These are phyloP conservation scores for Aplochiton taeniatus DNA, from an alignment of 2,797 vertebrate species.

Conservation along the genomic window DNA sequence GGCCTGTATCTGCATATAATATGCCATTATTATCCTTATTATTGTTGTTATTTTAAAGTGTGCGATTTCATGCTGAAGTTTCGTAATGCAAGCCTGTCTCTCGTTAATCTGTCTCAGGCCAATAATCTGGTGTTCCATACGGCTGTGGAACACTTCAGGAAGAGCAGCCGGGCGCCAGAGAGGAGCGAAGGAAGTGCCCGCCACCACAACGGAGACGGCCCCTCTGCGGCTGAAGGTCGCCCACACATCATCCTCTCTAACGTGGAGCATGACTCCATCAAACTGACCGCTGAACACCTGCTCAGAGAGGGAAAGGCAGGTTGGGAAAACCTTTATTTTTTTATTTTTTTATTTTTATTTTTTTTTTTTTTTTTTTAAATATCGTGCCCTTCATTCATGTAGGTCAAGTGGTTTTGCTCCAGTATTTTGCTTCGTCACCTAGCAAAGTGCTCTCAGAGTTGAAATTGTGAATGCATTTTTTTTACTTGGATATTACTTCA, in stretches of 20 bases:
- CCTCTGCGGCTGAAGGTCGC: background rate
- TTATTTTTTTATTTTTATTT: background rate
- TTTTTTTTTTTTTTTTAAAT: background rate
- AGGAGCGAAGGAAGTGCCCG: conserved; percentile 4
- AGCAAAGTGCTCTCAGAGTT: no score
- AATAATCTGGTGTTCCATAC: conserved; percentile 92
- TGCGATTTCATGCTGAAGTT: no score
- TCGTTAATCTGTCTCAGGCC: conserved; percentile 70
- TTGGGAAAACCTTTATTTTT: conserved; percentile 50
- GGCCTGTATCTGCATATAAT: no score
- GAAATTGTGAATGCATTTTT: no score
- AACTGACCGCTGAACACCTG: conserved; percentile 79
- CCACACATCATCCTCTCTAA: conserved; percentile 87
- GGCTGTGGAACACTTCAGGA: conserved; percentile 76
- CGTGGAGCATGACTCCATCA: conserved; percentile 92
- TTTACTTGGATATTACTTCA: background rate
- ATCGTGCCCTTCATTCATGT: no score
- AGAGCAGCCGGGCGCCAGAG: conserved; percentile 35
- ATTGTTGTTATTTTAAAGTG: no score
- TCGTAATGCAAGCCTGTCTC: background rate
- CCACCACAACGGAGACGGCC: conserved; percentile 20
- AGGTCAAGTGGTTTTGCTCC: no score
- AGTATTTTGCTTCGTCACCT: no score
- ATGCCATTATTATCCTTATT: no score
- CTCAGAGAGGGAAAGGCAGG: conserved; percentile 76